Base-by-base conservation (phyloP, 2,113 vertebrate genomes). In the Gymnocephalus cernua region DNA sequence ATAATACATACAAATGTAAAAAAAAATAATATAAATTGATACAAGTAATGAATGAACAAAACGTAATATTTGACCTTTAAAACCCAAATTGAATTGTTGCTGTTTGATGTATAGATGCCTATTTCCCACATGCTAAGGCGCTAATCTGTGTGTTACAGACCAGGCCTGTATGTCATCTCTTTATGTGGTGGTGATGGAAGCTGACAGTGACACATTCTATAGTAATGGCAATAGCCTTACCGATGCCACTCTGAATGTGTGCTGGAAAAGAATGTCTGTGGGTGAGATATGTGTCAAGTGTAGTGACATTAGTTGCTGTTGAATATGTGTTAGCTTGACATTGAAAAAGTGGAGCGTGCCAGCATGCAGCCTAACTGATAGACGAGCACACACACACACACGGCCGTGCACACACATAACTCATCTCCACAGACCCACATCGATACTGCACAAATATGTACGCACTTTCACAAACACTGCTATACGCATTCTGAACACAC, bases 321-420 rank as follows among this genome's bases (percentile, higher is more conserved):
- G 86, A 91, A 84, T 85, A 81, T 83, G 78, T 85, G 77, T 80
- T 84, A 59, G 84, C 54, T 70, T 92, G 90, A 90, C 85, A 90
- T 63, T 86, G 88, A 92, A 85, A 86, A 71, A 88, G 80, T 77
- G 65, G 79, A 89, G 83, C 48, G n/a, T 70, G 78, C 80, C 86
- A 82, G 69, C 67, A 25, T 74, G 87, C 77, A 32, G 85, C 66
- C 78, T 27, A 67, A 79, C 73, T 88, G 80, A 87, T 83, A 57
- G 82, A 90, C 80, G 19, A 61, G 56, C 61, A 53, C 79, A n/a
- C 69, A 51, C 51, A 50, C 41, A 25, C 74, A n/a, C 77, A 57
- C 47, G 25, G 59, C 35, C 6, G 1, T 3, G 58, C 73, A 18
- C 56, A 9, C 54, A 38, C 51, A 75, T 57, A 79, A 62, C 38